Percentiles rank a stretch among this genome's conserved stretches.
Conservation (phyloP, 2,113 vertebrate genomes). For the Aix galericulata region DNA sequence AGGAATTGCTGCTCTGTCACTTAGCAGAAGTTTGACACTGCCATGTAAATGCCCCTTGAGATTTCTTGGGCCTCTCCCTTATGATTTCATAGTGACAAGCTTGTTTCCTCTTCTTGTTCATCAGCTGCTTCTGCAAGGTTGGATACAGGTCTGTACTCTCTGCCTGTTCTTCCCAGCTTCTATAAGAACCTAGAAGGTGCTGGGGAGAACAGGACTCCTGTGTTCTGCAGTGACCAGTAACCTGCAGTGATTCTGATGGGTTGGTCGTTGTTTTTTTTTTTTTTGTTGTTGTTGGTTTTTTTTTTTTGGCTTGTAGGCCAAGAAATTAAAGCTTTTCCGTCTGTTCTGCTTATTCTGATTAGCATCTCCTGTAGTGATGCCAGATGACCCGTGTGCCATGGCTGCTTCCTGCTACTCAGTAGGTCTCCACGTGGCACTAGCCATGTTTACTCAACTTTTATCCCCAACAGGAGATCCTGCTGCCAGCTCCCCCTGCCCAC, state of each 20-base stretch:
- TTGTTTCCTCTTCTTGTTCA: background rate
- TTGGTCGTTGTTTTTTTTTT: no score
- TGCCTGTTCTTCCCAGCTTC: background rate
- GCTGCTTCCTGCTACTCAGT: background rate
- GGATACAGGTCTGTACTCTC: background rate
- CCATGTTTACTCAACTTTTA: slow-evolving; percentile 4
- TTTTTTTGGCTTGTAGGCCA: rapidly evolving
- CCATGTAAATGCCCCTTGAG: rapidly evolving
- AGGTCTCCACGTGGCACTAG: background rate
- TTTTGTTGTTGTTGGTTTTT: background rate
- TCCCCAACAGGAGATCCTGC: background rate
- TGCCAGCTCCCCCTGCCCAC: background rate
- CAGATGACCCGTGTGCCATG: background rate
- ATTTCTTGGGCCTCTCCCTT: background rate
- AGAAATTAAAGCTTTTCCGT: background rate
- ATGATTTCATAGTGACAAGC: background rate
- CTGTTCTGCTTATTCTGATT: background rate
- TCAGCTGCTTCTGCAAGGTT: background rate
- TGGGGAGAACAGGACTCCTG: background rate
- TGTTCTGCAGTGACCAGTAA: background rate
- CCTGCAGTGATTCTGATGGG: background rate
- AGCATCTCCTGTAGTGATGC: background rate
- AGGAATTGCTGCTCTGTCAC: background rate
- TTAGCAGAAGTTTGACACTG: background rate
- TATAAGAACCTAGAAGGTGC: background rate